A percentile compares a stretch with the other conserved stretches of the same genome.
Conservation (phyloP, 2,888 invertebrate species). For the Lamellibrachia satsuma region DNA sequence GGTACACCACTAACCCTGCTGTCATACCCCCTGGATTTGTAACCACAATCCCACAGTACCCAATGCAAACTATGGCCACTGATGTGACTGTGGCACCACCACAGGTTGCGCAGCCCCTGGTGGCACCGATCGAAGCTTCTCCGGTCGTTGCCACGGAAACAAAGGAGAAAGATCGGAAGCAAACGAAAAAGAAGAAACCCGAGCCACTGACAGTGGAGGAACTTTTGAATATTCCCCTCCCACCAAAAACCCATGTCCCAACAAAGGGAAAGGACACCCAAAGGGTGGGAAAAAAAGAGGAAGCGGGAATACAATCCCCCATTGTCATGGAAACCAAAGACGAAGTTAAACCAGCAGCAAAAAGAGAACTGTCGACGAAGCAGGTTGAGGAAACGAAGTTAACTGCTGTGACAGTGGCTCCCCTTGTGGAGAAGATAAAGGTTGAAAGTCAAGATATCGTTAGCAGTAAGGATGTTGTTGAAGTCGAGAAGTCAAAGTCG, state of each 20-base stretch:
- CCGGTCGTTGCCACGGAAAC: not conserved
- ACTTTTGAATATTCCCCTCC: constrained; percentile 39
- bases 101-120: not conserved
- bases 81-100: constrained; percentile 14
- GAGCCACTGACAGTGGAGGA: constrained; percentile 40
- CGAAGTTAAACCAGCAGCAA: not conserved
- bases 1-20: constrained; percentile 18
- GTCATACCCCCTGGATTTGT: not conserved
- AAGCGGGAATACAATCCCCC: not conserved
- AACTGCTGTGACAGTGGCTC: not conserved
- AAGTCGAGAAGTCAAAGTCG: constrained; percentile 17
- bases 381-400: not conserved
- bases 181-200: constrained; percentile 35
- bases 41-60: constrained; percentile 17
- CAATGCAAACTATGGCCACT: not conserved
- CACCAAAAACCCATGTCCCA: not conserved
- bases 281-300: not conserved
- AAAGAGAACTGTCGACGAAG: not conserved
- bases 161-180: constrained; percentile 27
- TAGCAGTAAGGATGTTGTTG: constrained; percentile 29
- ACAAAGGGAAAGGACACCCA: not conserved
- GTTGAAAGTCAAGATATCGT: constrained; percentile 32
- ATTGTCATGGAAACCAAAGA: not conserved
- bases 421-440: constrained; percentile 31
- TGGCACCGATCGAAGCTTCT: not conserved